phyloP scores from a whole-genome alignment of 2,888 invertebrate genomes.

The Stenodema calcarata region DNA sequence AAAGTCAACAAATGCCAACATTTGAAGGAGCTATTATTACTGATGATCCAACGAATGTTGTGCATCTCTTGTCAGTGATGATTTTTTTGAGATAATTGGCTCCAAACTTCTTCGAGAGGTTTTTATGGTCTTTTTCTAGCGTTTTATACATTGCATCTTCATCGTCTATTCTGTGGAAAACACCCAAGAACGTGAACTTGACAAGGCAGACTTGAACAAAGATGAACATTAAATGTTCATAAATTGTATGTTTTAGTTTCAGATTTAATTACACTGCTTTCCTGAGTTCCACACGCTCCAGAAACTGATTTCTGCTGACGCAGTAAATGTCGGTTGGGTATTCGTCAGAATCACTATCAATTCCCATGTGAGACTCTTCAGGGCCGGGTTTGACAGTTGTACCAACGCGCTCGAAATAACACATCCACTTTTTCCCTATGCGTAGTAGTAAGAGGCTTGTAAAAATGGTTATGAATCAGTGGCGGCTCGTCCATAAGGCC shows the following conservation, averaged over 20 bases:
- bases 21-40: neutral
- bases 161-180: neutral
- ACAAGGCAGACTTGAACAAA: no score
- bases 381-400: neutral
- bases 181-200: no score
- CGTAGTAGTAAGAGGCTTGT: no score
- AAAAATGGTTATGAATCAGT: no score
- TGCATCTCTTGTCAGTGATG: neutral
- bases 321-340: constrained; percentile 17
- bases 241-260: no score
- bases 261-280: neutral
- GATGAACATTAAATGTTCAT: no score
- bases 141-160: neutral
- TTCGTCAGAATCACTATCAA: constrained; percentile 22
- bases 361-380: neutral
- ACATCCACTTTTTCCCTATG: constrained; percentile 15
- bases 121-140: neutral
- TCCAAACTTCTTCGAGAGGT: constrained; percentile 1
- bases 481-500: no score
- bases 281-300: neutral
- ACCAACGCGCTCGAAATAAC: neutral
- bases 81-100: neutral
- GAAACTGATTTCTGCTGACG: neutral
- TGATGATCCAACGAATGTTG: neutral
- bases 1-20: neutral